Base-by-base conservation (phyloP, 2,888 invertebrate genomes). In the Drosophila sordidapex region DNA sequence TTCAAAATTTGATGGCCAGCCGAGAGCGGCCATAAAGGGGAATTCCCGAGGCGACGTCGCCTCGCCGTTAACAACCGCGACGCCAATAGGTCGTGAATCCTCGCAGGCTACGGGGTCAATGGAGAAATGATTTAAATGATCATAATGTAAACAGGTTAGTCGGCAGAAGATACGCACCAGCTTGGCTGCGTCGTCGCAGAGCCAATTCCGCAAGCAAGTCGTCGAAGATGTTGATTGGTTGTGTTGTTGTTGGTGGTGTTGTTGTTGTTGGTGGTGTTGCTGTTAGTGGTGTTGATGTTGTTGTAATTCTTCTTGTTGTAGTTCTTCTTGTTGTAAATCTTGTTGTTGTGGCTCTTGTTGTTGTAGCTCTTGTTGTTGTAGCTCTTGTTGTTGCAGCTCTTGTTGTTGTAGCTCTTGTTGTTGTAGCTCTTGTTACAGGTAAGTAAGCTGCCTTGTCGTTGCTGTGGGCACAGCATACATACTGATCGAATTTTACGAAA, bases 401-500 rank as follows among this genome's bases (percentile, higher is more conserved):
- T 29, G 70, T 57, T 48, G 62, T 63, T 10, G 61, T 69, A 11
- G 53, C 27, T 48, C 43, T 10, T 21, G 48, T n/a, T 31, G 57
- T 48, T 35, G n/a, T 27, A 18, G 2, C 4, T 38, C 18, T 36
- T 18, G 58, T 56, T 15, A 53, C 35, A 27, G 49, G 25, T 31
- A 48, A 33, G 33, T 33, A 36, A 48, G 38, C 10, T 15, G 67
- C n/a, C 56, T 10, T 40, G 49, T 10, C 38, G 46, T 25, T 31
- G 51, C 53, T 21, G 11, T 27, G 49, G 3, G 59, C 59, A 74
- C 91, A 91, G 63, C 91, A 91, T 5, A 91, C 83, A 57, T 81
- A 85, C 21, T 91, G 91, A 66, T 91, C 90, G 36, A 83, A 90
- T 52, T 87, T 91, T 7, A 90, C 80, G 25, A 91, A 91, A 63